Evolutionary conservation across 1,140 invertebrate genomes (phyloP).

Genomic region (Eueides isabella): DNA sequence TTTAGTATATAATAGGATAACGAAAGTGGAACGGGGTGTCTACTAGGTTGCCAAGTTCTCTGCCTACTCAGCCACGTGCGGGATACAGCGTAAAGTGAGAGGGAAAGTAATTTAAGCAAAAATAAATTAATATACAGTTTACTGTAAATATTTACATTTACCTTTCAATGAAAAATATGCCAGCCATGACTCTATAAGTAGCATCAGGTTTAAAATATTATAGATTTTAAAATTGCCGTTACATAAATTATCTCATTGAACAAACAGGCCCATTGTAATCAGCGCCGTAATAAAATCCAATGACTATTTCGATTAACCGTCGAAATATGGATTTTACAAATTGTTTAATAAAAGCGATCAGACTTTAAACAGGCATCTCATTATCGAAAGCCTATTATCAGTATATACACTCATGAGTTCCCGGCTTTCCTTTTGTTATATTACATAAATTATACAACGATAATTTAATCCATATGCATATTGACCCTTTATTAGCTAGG

Average conservation of each 20-base stretch:
- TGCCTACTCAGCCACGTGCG: too few relatives aligned
- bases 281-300: conserved; percentile 34
- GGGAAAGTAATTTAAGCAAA: too few relatives aligned
- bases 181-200: background rate
- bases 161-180: background rate
- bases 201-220: background rate
- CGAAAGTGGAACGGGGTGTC: too few relatives aligned
- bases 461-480: too few relatives aligned
- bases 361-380: conserved; percentile 39
- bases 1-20: too few relatives aligned
- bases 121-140: too few relatives aligned
- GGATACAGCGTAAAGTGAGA: too few relatives aligned
- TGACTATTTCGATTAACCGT: conserved; percentile 31
- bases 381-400: conserved; percentile 46
- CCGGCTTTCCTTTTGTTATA: background rate
- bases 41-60: too few relatives aligned
- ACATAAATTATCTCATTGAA: conserved; percentile 27
- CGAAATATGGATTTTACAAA: conserved; percentile 40
- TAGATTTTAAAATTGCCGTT: background rate
- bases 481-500: too few relatives aligned
- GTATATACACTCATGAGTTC: conserved; percentile 38
- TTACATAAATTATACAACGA: too few relatives aligned
- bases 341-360: conserved; percentile 49
- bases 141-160: too few relatives aligned
- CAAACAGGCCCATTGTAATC: conserved; percentile 34